These are phyloP conservation scores for Bungarus multicinctus DNA, from an alignment of 2,113 vertebrate genomes.

Conservation along the genomic window DNA sequence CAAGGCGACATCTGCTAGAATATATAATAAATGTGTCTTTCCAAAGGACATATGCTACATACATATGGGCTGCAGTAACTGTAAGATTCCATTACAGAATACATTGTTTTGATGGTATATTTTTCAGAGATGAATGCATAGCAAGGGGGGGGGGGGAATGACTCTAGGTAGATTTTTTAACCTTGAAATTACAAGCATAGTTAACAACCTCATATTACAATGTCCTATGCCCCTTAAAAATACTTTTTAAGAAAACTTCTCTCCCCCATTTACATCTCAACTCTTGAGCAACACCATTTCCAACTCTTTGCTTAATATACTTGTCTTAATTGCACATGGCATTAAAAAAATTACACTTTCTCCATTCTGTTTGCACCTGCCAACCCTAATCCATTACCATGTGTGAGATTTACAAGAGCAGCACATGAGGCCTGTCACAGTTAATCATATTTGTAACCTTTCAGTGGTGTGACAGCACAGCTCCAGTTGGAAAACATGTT, in stretches of 20 bases:
- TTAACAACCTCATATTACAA: not conserved
- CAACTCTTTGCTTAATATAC: conserved; percentile 38
- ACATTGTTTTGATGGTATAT: not conserved
- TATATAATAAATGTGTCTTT: conserved; percentile 34
- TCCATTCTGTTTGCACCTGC: conserved; percentile 55
- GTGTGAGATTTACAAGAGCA: conserved; percentile 63
- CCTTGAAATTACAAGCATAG: conserved; percentile 1
- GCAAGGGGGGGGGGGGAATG: not conserved
- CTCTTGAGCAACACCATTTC: not conserved
- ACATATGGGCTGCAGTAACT: conserved; percentile 50
- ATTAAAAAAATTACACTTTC: conserved; percentile 54
- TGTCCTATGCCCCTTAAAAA: not conserved
- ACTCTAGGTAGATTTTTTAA: conserved; percentile 14
- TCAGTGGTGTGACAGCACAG: conserved; percentile 52
- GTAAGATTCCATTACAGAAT: conserved; percentile 30
- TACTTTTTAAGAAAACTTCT: not conserved
- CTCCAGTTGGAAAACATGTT: conserved; percentile 51
- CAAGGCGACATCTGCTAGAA: conserved; percentile 46
- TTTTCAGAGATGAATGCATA: conserved; percentile 20
- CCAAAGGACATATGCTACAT: conserved; percentile 48
- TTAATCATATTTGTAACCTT: conserved; percentile 71
- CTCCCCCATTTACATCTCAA: not conserved
- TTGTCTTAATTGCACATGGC: conserved; percentile 42
- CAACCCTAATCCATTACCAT: conserved; percentile 61
- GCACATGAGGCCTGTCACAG: conserved; percentile 64